Evolutionary conservation across 2,113 vertebrate genomes (phyloP).

Genomic region (Sylvilagus bachmani): DNA sequence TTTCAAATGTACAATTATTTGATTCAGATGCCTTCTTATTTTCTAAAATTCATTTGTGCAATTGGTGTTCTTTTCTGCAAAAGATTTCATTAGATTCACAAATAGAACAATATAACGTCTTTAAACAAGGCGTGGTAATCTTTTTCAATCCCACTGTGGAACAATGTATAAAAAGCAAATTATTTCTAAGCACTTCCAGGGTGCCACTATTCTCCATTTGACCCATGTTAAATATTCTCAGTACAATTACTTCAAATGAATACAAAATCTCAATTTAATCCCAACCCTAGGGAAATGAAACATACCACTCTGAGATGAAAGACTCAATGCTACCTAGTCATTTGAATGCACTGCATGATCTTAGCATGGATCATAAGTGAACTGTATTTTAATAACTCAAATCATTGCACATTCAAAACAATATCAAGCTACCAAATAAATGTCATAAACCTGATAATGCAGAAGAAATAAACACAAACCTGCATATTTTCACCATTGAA

Average conservation of each 20-base stretch:
- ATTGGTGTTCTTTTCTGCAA: slow-evolving; percentile 66
- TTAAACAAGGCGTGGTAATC: slow-evolving; percentile 66
- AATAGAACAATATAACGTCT: slow-evolving; percentile 67
- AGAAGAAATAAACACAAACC: slow-evolving; percentile 77
- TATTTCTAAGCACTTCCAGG: slow-evolving; percentile 83
- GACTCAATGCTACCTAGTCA: slow-evolving; percentile 65
- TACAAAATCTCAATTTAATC: slow-evolving; percentile 90
- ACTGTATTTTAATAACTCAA: slow-evolving; percentile 81
- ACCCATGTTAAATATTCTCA: slow-evolving; percentile 91
- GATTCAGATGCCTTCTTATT: slow-evolving; percentile 51
- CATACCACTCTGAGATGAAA: slow-evolving; percentile 85
- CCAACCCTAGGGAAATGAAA: slow-evolving; percentile 86
- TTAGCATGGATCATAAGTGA: slow-evolving; percentile 78
- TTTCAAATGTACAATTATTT: slow-evolving; percentile 65
- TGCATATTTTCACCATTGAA: slow-evolving; percentile 62
- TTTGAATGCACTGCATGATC: slow-evolving; percentile 79
- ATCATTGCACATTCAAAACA: slow-evolving; percentile 77
- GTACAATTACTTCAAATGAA: slow-evolving; percentile 89
- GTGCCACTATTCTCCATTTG: slow-evolving; percentile 85
- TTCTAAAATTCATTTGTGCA: slow-evolving; percentile 57
- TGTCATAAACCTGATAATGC: slow-evolving; percentile 69
- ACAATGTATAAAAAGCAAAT: slow-evolving; percentile 74
- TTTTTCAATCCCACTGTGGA: slow-evolving; percentile 68
- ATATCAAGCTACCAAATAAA: slow-evolving; percentile 78
- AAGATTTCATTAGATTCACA: slow-evolving; percentile 75